phyloP scores from a whole-genome alignment of 92 coral and sea anemone genomes.

The Pocillopora meandrina region DNA sequence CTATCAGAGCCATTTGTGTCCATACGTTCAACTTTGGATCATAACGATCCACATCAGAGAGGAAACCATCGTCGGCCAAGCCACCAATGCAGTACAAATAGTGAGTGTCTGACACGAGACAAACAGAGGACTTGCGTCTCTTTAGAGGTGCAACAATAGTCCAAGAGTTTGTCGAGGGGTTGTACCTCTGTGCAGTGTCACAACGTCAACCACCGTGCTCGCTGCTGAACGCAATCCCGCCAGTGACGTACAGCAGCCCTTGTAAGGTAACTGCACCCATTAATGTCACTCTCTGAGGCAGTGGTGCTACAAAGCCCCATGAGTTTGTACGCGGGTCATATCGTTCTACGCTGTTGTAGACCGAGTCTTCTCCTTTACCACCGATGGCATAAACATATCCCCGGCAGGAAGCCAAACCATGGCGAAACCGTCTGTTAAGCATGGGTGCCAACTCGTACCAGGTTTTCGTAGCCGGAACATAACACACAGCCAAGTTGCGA shows the following conservation, averaged over 20 bases:
- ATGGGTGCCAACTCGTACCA: constrained; percentile 83
- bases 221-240: constrained; percentile 70
- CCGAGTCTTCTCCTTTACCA: constrained; percentile 77
- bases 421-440: constrained; percentile 76
- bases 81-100: constrained; percentile 80
- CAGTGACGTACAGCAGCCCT: constrained; percentile 65
- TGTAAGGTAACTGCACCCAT: constrained; percentile 73
- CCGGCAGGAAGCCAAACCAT: constrained; percentile 67
- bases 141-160: constrained; percentile 48
- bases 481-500: constrained; percentile 74
- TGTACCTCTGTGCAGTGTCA: constrained; percentile 66
- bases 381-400: constrained; percentile 84
- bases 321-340: constrained; percentile 79
- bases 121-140: constrained; percentile 77
- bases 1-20: constrained; percentile 72
- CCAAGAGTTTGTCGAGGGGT: constrained; percentile 79
- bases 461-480: constrained; percentile 63
- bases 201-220: constrained; percentile 76
- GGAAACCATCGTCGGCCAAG: constrained; percentile 65
- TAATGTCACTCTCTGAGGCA: constrained; percentile 68
- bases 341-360: constrained; percentile 72
- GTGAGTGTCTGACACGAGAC: constrained; percentile 69
- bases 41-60: constrained; percentile 65
- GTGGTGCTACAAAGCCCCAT: constrained; percentile 71
- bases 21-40: constrained; percentile 69